Evolutionary conservation across 2,888 invertebrate genomes (phyloP).

Genomic region (Eurytoma adleriae): DNA sequence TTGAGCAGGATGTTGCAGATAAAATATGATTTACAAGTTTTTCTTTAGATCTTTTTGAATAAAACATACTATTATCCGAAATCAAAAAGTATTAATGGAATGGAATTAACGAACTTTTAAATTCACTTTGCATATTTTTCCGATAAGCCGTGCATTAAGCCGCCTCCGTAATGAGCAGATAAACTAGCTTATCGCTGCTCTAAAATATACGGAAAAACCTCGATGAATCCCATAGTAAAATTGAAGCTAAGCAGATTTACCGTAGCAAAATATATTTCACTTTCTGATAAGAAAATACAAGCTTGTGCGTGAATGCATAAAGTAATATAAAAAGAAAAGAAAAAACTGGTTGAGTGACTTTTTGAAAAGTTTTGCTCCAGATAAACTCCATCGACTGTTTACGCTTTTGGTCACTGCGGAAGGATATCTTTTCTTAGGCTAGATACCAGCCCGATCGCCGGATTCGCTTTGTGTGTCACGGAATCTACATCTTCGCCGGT

Average conservation of each 20-base stretch:
- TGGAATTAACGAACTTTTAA: slow-evolving; percentile 4
- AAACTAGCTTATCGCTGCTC: slow-evolving; percentile 9
- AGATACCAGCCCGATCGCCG: slow-evolving; percentile 16
- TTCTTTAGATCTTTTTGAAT: no score
- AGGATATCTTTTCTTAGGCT: slow-evolving; percentile 37
- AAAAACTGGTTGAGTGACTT: neutral
- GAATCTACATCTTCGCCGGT: slow-evolving; percentile 52
- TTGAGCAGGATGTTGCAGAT: no score
- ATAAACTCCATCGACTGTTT: slow-evolving; percentile 53
- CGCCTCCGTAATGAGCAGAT: slow-evolving; percentile 1
- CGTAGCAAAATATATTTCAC: slow-evolving; percentile 14
- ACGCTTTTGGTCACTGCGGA: slow-evolving; percentile 51
- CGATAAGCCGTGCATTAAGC: neutral
- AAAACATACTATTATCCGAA: neutral
- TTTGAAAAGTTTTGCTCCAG: slow-evolving; percentile 42
- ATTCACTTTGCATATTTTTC: neutral
- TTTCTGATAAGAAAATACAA: slow-evolving; percentile 1
- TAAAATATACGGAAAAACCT: slow-evolving; percentile 38
- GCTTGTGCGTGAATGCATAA: slow-evolving; percentile 5
- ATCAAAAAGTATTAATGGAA: neutral
- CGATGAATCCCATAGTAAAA: slow-evolving; percentile 28
- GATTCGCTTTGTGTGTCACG: slow-evolving; percentile 45
- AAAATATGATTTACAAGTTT: no score
- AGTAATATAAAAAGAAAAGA: neutral
- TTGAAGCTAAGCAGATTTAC: slow-evolving; percentile 35